These are phyloP conservation scores for Euclidia mi DNA, from an alignment of 2,888 invertebrate species.

Conservation along the genomic window DNA sequence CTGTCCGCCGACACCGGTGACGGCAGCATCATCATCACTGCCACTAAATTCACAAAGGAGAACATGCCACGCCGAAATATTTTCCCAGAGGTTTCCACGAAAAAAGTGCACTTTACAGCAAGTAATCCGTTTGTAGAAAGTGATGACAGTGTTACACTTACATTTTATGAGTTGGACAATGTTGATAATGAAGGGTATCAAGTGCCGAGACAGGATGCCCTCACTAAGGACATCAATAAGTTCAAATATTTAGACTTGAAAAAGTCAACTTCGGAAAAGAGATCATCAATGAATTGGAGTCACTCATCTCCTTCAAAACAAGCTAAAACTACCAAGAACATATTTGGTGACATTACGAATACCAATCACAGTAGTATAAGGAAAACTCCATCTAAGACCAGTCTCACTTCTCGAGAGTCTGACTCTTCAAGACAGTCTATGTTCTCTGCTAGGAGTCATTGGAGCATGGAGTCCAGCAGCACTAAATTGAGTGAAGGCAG, in stretches of 20 bases:
- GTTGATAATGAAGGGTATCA: conserved; percentile 69
- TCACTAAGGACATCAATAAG: conserved; percentile 75
- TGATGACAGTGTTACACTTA: conserved; percentile 86
- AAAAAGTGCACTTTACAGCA: conserved; percentile 85
- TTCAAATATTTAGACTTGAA: conserved; percentile 85
- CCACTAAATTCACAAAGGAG: conserved; percentile 83
- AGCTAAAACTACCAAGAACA: conserved; percentile 70
- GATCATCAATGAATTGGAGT: conserved; percentile 72
- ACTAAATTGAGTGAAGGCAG: conserved; percentile 67
- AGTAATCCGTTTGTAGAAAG: conserved; percentile 85
- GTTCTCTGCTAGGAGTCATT: conserved; percentile 71
- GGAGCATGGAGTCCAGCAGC: conserved; percentile 70
- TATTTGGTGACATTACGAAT: conserved; percentile 79
- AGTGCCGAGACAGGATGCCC: conserved; percentile 58
- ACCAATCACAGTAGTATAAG: conserved; percentile 72
- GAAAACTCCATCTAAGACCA: conserved; percentile 83
- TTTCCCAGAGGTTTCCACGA: conserved; percentile 77
- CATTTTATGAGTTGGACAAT: conserved; percentile 84
- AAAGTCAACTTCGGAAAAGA: conserved; percentile 77
- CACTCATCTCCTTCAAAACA: conserved; percentile 85
- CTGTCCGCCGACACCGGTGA: conserved; percentile 90
- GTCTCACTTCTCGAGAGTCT: conserved; percentile 77
- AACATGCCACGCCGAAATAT: conserved; percentile 84
- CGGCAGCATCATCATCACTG: conserved; percentile 87
- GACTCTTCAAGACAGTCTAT: conserved; percentile 72